Conservation (phyloP, 2,888 invertebrate genomes). For the Parelbella ahira region DNA sequence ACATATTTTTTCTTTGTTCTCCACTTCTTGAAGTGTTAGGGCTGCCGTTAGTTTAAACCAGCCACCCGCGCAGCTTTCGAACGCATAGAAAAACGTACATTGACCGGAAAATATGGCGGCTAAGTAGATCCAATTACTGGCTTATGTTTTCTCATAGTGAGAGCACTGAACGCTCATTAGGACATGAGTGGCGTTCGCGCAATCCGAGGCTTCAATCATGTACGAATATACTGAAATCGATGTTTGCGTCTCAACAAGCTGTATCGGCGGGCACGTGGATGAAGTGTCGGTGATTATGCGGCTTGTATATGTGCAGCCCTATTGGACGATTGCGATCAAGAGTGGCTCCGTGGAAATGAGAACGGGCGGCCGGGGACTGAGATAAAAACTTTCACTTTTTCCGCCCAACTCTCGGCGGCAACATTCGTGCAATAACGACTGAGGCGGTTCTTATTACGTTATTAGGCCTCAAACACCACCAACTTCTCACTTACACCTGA, state of each 20-base stretch:
- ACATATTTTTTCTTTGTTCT: slow-evolving; percentile 59
- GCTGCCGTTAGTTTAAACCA: slow-evolving; percentile 6
- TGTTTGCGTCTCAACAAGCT: slow-evolving; percentile 24
- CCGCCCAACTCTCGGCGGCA: slow-evolving; percentile 63
- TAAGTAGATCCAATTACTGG: slow-evolving; percentile 18
- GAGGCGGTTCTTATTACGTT: slow-evolving; percentile 61
- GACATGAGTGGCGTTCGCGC: slow-evolving; percentile 15
- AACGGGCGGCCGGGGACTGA: slow-evolving; percentile 66
- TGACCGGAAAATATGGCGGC: slow-evolving; percentile 1
- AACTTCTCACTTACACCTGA: slow-evolving; percentile 17
- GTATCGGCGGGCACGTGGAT: slow-evolving; percentile 31
- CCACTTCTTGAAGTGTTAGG: slow-evolving; percentile 26
- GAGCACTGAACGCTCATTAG: slow-evolving; percentile 16
- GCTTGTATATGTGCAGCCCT: slow-evolving; percentile 34
- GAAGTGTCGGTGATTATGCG: slow-evolving; percentile 48
- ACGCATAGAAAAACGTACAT: too few relatives aligned
- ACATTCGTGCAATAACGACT: slow-evolving; percentile 68
- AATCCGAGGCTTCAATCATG: slow-evolving; percentile 20
- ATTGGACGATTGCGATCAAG: slow-evolving; percentile 61
- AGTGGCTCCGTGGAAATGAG: slow-evolving; percentile 66
- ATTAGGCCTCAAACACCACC: slow-evolving; percentile 32
- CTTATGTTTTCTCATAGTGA: slow-evolving; percentile 10
- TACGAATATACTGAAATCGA: slow-evolving; percentile 20
- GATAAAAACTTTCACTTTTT: slow-evolving; percentile 79
- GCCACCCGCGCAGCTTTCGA: not conserved